Percentiles rank a stretch among this genome's conserved stretches.
phyloP scores from a whole-genome alignment of 2,113 vertebrate species.

The Myrmophylax atrothorax region DNA sequence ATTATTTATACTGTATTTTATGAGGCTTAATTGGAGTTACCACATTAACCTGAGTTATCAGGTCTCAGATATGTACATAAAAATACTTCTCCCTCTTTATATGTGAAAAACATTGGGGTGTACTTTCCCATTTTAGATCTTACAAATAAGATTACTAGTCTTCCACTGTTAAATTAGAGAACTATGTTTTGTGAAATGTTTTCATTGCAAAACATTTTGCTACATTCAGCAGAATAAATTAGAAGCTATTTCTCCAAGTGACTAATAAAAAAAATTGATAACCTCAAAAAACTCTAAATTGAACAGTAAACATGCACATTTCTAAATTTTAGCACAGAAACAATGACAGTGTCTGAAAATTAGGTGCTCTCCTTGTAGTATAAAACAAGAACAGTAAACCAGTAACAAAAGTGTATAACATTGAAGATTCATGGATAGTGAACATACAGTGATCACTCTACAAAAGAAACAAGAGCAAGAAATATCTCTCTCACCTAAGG shows the following conservation, averaged over 20 bases:
- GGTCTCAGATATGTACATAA: neutral
- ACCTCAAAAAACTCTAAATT: neutral
- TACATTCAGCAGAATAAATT: neutral
- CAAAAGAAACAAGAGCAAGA: neutral
- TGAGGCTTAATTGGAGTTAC: neutral
- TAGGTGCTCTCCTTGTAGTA: neutral
- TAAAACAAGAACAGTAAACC: neutral
- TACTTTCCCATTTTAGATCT: neutral
- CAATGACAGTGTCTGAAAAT: neutral
- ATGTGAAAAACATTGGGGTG: neutral
- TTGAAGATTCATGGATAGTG: neutral
- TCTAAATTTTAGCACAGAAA: neutral
- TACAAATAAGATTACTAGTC: neutral
- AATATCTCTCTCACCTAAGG: neutral
- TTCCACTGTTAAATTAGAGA: neutral
- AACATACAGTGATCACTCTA: neutral
- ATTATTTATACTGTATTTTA: neutral
- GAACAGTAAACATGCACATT: fast-evolving
- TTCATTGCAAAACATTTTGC: neutral
- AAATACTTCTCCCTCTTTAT: neutral
- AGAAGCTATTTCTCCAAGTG: neutral
- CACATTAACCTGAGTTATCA: neutral
- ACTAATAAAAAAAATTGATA: no score
- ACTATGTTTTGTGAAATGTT: neutral
- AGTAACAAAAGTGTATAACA: neutral